Evolutionary conservation across 2,888 invertebrate species (phyloP).

Genomic region (Zygothrica quintamaculata): DNA sequence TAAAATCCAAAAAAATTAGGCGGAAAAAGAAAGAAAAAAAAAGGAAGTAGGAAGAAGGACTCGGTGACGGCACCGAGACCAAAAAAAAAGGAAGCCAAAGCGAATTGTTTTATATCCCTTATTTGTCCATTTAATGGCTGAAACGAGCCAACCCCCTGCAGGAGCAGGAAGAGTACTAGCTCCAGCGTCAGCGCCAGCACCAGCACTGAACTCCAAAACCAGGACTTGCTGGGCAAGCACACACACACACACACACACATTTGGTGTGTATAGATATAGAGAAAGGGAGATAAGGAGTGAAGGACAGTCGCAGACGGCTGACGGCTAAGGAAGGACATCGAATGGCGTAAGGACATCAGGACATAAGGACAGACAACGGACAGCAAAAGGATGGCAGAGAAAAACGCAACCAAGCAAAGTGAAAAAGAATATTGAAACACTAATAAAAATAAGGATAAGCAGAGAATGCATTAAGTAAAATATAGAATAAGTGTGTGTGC

Average conservation of each 20-base stretch:
- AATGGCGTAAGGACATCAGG: constrained; percentile 4
- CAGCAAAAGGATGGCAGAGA: constrained; percentile 59
- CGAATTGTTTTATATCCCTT: constrained; percentile 84
- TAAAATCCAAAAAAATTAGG: no score
- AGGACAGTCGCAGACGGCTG: constrained; percentile 7
- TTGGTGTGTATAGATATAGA: no score
- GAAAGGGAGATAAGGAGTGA: constrained; percentile 14
- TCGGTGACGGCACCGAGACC: constrained; percentile 46
- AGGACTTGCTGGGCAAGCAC: no score
- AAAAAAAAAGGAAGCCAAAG: constrained; percentile 78
- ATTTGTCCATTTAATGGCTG: constrained; percentile 83
- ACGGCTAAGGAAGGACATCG: constrained; percentile 9
- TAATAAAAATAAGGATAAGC: constrained; percentile 81
- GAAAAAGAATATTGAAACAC: constrained; percentile 81
- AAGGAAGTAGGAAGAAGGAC: constrained; percentile 48
- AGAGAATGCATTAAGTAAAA: constrained; percentile 81
- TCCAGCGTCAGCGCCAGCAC: no score
- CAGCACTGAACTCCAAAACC: constrained; percentile 27
- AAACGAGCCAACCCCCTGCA: constrained; percentile 75
- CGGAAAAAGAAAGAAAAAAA: constrained; percentile 13
- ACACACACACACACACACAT: no score
- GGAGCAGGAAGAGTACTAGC: no score
- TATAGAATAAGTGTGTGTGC: constrained; percentile 74
- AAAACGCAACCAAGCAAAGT: constrained; percentile 78
- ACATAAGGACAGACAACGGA: constrained; percentile 11